Conservation (phyloP, 2,888 invertebrate species). For the Leptarthrus brevirostris region DNA sequence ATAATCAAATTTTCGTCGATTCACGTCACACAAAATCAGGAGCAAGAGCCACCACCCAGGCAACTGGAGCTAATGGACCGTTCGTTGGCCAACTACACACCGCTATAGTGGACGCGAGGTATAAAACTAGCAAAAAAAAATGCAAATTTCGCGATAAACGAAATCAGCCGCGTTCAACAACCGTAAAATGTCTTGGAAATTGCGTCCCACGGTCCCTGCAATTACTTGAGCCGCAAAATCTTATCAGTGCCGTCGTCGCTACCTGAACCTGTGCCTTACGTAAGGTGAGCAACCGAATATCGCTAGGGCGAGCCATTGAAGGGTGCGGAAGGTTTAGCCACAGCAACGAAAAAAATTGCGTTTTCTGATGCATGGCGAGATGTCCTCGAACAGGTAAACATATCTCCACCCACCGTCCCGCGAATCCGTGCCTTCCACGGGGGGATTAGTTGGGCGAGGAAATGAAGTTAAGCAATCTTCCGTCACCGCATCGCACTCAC, state of each 20-base stretch:
- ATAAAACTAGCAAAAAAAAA: not conserved
- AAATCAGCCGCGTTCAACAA: conserved; percentile 23
- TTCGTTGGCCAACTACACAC: conserved; percentile 30
- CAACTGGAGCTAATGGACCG: conserved; percentile 26
- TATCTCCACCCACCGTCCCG: not conserved
- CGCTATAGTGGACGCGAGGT: not conserved
- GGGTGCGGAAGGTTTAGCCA: not conserved
- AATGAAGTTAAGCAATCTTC: conserved; percentile 17
- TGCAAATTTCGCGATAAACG: conserved; percentile 3
- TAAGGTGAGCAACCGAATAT: not conserved
- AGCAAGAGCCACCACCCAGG: conserved; percentile 7
- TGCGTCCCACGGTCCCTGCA: conserved; percentile 8
- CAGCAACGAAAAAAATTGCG: not conserved
- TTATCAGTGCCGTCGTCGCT: not conserved
- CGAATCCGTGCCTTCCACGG: too few relatives aligned
- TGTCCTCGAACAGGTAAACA: conserved; percentile 19
- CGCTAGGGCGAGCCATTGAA: too few relatives aligned
- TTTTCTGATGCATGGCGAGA: not conserved
- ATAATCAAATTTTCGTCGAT: conserved; percentile 28
- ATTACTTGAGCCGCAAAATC: conserved; percentile 1
- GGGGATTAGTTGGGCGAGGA: not conserved
- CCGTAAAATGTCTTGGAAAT: conserved; percentile 48
- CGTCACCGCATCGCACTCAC: not conserved
- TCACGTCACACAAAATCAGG: not conserved
- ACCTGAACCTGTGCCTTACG: not conserved